Percentiles rank a stretch among this genome's conserved stretches.
These are phyloP conservation scores for Papilio glaucus DNA, from an alignment of 1,140 invertebrate species.

Conservation along the genomic window DNA sequence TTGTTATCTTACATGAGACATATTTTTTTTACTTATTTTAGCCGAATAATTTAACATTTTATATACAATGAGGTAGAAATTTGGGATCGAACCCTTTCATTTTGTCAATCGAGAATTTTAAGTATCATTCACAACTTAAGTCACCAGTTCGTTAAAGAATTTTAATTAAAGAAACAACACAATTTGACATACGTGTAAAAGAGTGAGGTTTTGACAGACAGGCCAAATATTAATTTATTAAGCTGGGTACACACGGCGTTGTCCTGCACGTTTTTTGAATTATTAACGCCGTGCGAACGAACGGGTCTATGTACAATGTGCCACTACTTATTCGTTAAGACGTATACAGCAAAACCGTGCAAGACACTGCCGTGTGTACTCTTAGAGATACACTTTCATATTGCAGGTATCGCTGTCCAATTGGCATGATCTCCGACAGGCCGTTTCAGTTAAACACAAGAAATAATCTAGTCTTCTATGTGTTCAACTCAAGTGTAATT, in stretches of 20 bases:
- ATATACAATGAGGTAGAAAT: conserved; percentile 81
- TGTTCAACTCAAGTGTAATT: too few species aligned
- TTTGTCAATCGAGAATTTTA: conserved; percentile 62
- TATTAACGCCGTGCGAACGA: too few species aligned
- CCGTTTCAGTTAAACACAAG: too few species aligned
- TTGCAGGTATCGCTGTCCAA: conserved; percentile 6
- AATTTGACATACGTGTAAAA: background rate
- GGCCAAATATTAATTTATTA: background rate
- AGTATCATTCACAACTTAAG: background rate
- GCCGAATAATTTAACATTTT: conserved; percentile 69
- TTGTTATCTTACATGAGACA: conserved; percentile 50
- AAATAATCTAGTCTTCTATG: too few species aligned
- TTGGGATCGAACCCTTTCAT: conserved; percentile 64
- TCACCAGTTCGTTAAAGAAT: conserved; percentile 15
- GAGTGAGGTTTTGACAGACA: background rate
- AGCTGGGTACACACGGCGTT: too few species aligned
- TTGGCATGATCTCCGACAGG: background rate
- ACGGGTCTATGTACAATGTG: too few species aligned
- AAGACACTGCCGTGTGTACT: too few species aligned
- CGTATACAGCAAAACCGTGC: too few species aligned
- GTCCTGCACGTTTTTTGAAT: too few species aligned
- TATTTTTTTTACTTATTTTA: conserved; percentile 71
- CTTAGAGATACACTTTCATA: background rate
- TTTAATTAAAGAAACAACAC: conserved; percentile 9
- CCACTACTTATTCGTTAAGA: too few species aligned